A percentile compares a stretch with the other conserved stretches of the same genome.
Evolutionary conservation across 2,797 vertebrate species (phyloP).

Genomic region (Psittacula echo): DNA sequence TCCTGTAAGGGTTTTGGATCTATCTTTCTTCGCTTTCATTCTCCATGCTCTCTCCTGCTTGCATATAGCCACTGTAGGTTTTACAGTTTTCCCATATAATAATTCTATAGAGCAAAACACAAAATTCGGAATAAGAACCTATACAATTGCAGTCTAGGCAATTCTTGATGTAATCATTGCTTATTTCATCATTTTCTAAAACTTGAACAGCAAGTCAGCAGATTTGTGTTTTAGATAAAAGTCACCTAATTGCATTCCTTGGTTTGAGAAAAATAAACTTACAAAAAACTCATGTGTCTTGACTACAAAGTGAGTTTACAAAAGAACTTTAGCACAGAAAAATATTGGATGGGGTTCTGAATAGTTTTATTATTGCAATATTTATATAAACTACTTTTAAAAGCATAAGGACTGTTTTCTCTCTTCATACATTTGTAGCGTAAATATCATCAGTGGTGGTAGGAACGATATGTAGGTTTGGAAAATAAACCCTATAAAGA

Average conservation of each 20-base stretch:
- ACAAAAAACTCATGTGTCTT: conserved; percentile 35
- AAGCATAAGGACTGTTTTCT: conserved; percentile 40
- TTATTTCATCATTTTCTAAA: not conserved
- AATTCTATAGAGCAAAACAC: not conserved
- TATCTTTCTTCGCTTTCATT: not conserved
- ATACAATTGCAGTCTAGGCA: not conserved
- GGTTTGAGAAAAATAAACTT: conserved; percentile 61
- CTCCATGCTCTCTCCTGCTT: not conserved
- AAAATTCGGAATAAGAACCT: not conserved
- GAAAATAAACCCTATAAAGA: not conserved
- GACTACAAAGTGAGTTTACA: conserved; percentile 58
- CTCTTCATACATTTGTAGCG: not conserved
- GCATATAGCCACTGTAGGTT: not conserved
- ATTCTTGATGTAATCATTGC: not conserved
- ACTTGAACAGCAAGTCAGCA: conserved; percentile 11
- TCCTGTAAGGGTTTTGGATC: not conserved
- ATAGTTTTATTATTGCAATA: conserved; percentile 18
- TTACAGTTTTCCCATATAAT: not conserved
- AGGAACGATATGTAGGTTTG: not conserved
- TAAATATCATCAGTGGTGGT: not conserved
- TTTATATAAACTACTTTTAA: conserved; percentile 52
- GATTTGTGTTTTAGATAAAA: conserved; percentile 59
- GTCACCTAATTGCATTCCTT: conserved; percentile 50
- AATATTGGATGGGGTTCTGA: conserved; percentile 25
- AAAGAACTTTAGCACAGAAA: conserved; percentile 35